Percentiles rank a stretch among this genome's conserved stretches.
These are phyloP conservation scores for Drosophila acutilabella DNA, from an alignment of 2,888 invertebrate species.

Conservation along the genomic window DNA sequence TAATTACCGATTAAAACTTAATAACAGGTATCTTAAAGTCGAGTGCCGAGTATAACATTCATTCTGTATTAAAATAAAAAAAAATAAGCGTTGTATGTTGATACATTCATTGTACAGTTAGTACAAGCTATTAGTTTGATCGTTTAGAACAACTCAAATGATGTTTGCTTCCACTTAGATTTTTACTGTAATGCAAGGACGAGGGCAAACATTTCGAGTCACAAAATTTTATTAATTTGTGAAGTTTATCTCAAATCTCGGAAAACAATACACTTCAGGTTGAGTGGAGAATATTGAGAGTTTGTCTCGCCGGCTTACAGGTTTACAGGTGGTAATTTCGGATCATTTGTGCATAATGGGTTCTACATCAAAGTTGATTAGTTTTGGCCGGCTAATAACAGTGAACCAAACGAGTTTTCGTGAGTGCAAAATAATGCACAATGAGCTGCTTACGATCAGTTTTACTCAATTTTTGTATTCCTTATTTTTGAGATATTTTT, in stretches of 20 bases:
- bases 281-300: conserved; percentile 1
- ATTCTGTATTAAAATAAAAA: conserved; percentile 23
- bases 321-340: conserved; percentile 28
- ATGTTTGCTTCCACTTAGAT: too few relatives aligned
- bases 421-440: conserved; percentile 5
- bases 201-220: too few relatives aligned
- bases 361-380: conserved; percentile 43
- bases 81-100: conserved; percentile 26
- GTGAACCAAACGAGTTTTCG: conserved; percentile 8
- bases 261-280: not conserved
- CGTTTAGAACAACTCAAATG: too few relatives aligned
- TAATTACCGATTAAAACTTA: too few relatives aligned
- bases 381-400: conserved; percentile 29
- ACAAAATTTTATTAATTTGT: too few relatives aligned
- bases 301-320: conserved; percentile 1
- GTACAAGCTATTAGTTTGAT: conserved; percentile 39
- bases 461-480: not conserved
- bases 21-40: too few relatives aligned
- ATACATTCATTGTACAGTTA: conserved; percentile 10
- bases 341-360: conserved; percentile 43
- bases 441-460: conserved; percentile 6
- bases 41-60: too few relatives aligned
- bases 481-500: not conserved
- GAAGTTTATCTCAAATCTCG: too few relatives aligned
- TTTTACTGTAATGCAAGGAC: too few relatives aligned